Base-by-base conservation (phyloP, 2,888 invertebrate genomes). In the Pecten maximus region DNA sequence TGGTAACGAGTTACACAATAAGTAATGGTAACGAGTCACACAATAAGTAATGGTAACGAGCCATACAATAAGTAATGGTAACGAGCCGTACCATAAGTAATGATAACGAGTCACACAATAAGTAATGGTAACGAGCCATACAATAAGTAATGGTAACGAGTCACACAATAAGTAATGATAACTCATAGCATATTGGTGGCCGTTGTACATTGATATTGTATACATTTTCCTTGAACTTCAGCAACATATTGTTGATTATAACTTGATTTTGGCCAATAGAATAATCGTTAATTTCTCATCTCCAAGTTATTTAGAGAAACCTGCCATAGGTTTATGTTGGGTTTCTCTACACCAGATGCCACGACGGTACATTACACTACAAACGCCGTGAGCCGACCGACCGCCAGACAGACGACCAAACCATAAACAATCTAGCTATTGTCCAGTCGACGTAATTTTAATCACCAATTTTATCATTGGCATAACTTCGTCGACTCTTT, bases 381-480 rank as follows among this genome's bases (percentile, higher is more conserved):
- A 74, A 0, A 35, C 4, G 6, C 74, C 12, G 74, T 23, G 28
- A 28, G 15, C 35, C 74, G 74, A 74, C 74, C 74, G 35, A 74
- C 74, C 28, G 74, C 35, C 74, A 10, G 74, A 35, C 74, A 74
- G 74, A 74, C 74, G 74, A 74, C 74, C 35, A 12, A 28, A 74
- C 74, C 74, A 74, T 74, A 74, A 74, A 74, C 74, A 74, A 74
- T 74, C 74, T 74, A 35, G 35, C 74, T 74, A 35, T 74, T 74
- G 74, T 74, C 35, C 74, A 35, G 74, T 28, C 74, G 74, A 74
- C 35, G 74, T 74, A 74, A 74, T 74, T 74, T 74, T 74, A 28
- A 74, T 74, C 74, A 74, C 74, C 74, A 16, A 74, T 74, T 74
- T 74, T 28, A 74, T 74, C 74, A 74, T 74, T 74, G 74, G 74